phyloP scores from a whole-genome alignment of 2,888 invertebrate species.

The Eupithecia tripunctaria region DNA sequence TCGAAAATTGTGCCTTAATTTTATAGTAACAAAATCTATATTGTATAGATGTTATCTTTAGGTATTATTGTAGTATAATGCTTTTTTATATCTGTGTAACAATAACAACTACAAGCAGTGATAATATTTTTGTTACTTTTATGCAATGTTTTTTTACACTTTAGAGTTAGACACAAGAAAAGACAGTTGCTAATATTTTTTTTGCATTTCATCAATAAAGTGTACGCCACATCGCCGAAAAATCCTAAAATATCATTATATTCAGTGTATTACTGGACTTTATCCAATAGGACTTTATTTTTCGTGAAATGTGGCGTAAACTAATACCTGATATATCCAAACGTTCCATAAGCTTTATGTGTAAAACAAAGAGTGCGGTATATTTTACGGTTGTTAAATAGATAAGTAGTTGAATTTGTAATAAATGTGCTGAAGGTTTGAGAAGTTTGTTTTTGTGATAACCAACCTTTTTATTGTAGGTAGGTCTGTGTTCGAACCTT shows the following conservation, averaged over 20 bases:
- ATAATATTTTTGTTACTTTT: constrained; percentile 4
- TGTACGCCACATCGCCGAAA: background rate
- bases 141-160: background rate
- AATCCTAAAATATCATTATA: background rate
- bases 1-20: constrained; percentile 33
- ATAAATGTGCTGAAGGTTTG: constrained; percentile 20
- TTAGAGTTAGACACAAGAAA: background rate
- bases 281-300: background rate
- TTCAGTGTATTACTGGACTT: background rate
- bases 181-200: background rate
- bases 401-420: constrained; percentile 27
- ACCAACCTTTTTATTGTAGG: background rate
- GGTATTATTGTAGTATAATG: constrained; percentile 6
- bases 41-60: constrained; percentile 6
- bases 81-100: background rate
- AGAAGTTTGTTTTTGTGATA: constrained; percentile 3
- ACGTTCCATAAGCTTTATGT: constrained; percentile 28
- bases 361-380: background rate
- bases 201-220: constrained; percentile 1
- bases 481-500: background rate
- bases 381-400: constrained; percentile 23
- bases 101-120: background rate
- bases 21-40: constrained; percentile 16
- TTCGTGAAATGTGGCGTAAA: background rate
- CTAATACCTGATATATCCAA: background rate